These are phyloP conservation scores for Schizotus pectinicornis DNA, from an alignment of 2,888 invertebrate genomes.

Conservation along the genomic window DNA sequence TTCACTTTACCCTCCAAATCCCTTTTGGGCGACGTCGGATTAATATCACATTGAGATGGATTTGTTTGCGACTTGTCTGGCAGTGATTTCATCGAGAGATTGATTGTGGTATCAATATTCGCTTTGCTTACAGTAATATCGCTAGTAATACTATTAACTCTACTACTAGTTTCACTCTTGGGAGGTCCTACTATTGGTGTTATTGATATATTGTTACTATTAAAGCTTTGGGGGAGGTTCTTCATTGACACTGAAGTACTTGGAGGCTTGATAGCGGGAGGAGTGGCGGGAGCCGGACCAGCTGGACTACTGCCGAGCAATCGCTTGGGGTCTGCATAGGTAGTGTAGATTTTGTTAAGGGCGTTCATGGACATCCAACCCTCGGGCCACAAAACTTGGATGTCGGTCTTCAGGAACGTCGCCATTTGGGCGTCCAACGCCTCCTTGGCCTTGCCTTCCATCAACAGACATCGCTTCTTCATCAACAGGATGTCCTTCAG, in stretches of 20 bases:
- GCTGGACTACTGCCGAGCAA: constrained; percentile 7
- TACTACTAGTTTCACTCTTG: constrained; percentile 15
- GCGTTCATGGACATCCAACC: constrained; percentile 62
- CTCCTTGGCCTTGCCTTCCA: constrained; percentile 58
- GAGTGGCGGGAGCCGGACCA: neutral
- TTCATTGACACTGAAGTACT: constrained; percentile 5
- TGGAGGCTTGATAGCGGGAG: neutral
- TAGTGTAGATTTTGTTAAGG: constrained; percentile 50
- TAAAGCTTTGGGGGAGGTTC: constrained; percentile 26
- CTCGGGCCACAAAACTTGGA: constrained; percentile 62
- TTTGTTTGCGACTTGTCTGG: constrained; percentile 26
- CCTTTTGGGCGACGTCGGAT: constrained; percentile 19
- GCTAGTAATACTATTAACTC: constrained; percentile 12
- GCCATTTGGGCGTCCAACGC: constrained; percentile 60
- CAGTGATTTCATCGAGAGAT: constrained; percentile 22
- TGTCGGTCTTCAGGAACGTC: constrained; percentile 58
- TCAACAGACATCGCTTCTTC: constrained; percentile 50
- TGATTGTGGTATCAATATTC: constrained; percentile 25
- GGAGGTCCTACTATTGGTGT: constrained; percentile 22
- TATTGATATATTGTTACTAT: constrained; percentile 28
- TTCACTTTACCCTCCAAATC: constrained; percentile 22
- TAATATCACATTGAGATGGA: constrained; percentile 31
- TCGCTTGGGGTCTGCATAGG: constrained; percentile 21
- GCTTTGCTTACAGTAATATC: constrained; percentile 37
- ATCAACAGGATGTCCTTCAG: constrained; percentile 51